Conservation (phyloP, 1,140 invertebrate species). For the Drosophila murphyi region DNA sequence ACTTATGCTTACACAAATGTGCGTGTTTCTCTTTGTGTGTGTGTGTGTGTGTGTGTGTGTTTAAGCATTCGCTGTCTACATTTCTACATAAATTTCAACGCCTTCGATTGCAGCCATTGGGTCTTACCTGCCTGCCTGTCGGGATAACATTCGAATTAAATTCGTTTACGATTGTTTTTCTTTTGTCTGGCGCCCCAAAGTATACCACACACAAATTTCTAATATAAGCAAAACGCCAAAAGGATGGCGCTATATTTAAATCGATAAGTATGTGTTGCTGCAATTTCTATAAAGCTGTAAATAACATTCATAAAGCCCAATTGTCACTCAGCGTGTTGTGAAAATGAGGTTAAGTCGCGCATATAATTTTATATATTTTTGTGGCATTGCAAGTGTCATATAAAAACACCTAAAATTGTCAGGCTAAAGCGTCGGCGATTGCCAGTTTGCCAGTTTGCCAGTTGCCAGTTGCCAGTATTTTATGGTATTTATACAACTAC, state of each 20-base stretch:
- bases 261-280: slow-evolving; percentile 1
- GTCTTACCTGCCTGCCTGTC: slow-evolving; percentile 1
- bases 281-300: background rate
- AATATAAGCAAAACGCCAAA: background rate
- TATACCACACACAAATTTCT: slow-evolving; percentile 1
- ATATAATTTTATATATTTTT: slow-evolving; percentile 13
- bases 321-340: background rate
- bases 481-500: background rate
- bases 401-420: slow-evolving; percentile 18
- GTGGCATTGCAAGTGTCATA: slow-evolving; percentile 14
- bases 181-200: slow-evolving; percentile 3
- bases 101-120: slow-evolving; percentile 25
- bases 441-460: background rate
- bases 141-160: slow-evolving; percentile 5
- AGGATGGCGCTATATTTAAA: background rate
- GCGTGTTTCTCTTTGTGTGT: background rate
- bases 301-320: background rate
- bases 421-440: background rate
- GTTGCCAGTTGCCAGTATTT: background rate
- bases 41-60: background rate
- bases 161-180: background rate
- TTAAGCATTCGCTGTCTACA: slow-evolving; percentile 4
- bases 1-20: background rate
- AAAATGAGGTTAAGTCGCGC: slow-evolving; percentile 35
- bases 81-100: slow-evolving; percentile 30